These are phyloP conservation scores for Austrofundulus limnaeus DNA, from an alignment of 2,113 vertebrate species.

Conservation along the genomic window DNA sequence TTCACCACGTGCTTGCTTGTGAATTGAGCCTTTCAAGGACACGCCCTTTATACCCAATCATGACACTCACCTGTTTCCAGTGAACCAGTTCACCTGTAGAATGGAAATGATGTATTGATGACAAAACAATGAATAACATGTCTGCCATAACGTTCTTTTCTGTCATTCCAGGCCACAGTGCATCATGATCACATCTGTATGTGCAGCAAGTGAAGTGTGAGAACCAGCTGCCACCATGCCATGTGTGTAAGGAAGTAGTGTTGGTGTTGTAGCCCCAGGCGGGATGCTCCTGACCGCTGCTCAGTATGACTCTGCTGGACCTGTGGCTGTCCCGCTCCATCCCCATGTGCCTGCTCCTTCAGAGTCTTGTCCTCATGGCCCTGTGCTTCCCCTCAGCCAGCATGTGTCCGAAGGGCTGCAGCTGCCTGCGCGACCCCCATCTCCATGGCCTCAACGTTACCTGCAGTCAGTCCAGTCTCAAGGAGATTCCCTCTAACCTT, in stretches of 20 bases:
- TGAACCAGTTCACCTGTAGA: too few species aligned
- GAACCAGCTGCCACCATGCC: slow-evolving; percentile 49
- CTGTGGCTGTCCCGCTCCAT: slow-evolving; percentile 96
- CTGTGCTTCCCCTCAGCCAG: slow-evolving; percentile 97
- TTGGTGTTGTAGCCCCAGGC: slow-evolving; percentile 80
- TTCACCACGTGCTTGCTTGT: too few species aligned
- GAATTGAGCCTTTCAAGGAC: too few species aligned
- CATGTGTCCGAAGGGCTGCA: slow-evolving; percentile 97
- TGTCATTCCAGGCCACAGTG: slow-evolving; percentile 55
- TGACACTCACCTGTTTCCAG: too few species aligned
- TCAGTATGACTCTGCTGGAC: slow-evolving; percentile 98
- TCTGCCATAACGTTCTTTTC: slow-evolving; percentile 10
- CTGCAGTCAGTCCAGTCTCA: slow-evolving; percentile 95
- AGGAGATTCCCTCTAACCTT: slow-evolving; percentile 94
- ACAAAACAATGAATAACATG: neutral
- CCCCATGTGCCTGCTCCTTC: slow-evolving; percentile 98
- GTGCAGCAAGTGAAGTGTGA: slow-evolving; percentile 35
- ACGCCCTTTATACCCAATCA: too few species aligned
- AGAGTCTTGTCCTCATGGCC: slow-evolving; percentile 98
- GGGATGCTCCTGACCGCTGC: slow-evolving; percentile 88
- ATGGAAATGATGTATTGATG: neutral
- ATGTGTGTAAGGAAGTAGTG: slow-evolving; percentile 55
- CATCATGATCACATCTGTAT: slow-evolving; percentile 48
- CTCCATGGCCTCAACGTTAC: slow-evolving; percentile 89
- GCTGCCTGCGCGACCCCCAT: slow-evolving; percentile 87